Evolutionary conservation across 92 coral and sea anemone genomes (phyloP), one percentile per base, ranked within the genome.

Genomic region (Parazoanthus atlanticus): DNA sequence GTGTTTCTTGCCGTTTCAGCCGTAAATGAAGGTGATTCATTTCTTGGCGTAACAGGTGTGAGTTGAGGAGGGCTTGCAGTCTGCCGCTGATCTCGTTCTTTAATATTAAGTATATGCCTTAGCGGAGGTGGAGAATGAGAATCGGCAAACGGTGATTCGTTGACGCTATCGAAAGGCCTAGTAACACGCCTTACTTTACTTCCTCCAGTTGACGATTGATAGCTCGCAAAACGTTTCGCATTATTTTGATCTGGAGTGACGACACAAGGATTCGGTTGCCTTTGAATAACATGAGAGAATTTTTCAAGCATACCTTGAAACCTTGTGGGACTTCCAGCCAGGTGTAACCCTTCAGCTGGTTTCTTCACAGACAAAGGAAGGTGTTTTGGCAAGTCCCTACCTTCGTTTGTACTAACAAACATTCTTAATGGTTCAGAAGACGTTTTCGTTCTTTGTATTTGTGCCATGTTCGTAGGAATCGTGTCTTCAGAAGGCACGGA

Each of bases 31-130:
- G 78, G 78, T 13, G 78, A 69, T 41, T 70, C 87, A 17, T 26
- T 70, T 84, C 77, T 71, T 26, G 78, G 25, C 49, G 79, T 28
- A 29, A 84, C 65, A 28, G 87, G 78, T 70, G 87, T 84, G 25
- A 84, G 87, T 26, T 69, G 87, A 40, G 87, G 87, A 84, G 87
- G 87, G 64, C 87, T 84, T 47, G 74, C 64, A 12, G 66, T 23
- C 28, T 16, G 78, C 26, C 1, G 28, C 16, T 70, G 43, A 15
- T 71, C 28, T 70, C 67, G 87, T 5, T 70, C 65, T 46, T 46
- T 70, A 2, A 84, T 28, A 19, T 84, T 84, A 49, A 84, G 66
- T 36, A 84, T 70, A 31, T 84, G 87, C 29, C 78, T 70, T 49
- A 84, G 77, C 13, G 43, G 78, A 69, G 87, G 87, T 5, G 87